These are phyloP conservation scores for Euglossa dilemma DNA, from an alignment of 1,140 invertebrate genomes.

Conservation along the genomic window DNA sequence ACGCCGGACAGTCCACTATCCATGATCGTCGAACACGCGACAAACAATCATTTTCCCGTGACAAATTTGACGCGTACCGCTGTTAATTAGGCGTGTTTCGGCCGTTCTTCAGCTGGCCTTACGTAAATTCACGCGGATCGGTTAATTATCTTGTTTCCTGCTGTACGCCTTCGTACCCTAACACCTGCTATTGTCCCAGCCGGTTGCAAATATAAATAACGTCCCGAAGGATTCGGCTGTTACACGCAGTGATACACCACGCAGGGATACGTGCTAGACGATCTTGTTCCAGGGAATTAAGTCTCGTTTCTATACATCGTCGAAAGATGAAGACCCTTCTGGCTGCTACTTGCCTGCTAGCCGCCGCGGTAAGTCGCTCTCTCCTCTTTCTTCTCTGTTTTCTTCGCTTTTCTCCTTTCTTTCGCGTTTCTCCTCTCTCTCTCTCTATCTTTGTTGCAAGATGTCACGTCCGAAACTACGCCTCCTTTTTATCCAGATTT, in stretches of 20 bases:
- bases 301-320: no score
- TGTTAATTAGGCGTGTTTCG: conserved; percentile 22
- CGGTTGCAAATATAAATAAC: conserved; percentile 16
- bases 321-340: conserved; percentile 17
- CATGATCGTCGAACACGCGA: not conserved
- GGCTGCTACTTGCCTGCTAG: not conserved
- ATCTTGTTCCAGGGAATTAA: not conserved
- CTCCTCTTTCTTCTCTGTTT: no score
- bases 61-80: not conserved
- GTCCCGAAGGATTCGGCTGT: not conserved
- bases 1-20: no score
- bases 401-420: no score
- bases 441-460: no score
- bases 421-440: no score
- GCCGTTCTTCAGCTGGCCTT: not conserved
- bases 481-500: no score
- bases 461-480: no score
- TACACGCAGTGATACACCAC: not conserved
- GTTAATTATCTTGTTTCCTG: conserved; percentile 52
- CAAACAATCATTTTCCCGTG: conserved; percentile 24
- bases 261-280: not conserved
- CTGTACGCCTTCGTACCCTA: not conserved
- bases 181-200: conserved; percentile 12
- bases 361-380: not conserved
- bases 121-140: conserved; percentile 26